Base-by-base conservation (phyloP, 2,113 vertebrate genomes). In the Halcyon senegalensis region DNA sequence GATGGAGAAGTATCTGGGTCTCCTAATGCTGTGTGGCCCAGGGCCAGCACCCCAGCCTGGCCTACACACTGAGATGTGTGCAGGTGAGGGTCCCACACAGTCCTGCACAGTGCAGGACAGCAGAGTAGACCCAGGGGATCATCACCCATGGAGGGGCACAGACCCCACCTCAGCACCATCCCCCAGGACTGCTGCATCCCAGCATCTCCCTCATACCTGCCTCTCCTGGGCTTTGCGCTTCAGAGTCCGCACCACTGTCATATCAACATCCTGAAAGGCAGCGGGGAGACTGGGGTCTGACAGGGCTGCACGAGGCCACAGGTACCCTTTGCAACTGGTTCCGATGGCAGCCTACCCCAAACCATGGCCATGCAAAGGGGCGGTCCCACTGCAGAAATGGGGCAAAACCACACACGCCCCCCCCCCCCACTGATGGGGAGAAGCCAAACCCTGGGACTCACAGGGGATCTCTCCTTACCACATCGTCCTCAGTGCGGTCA, bases 401-500 rank as follows among this genome's bases (percentile, higher is more conserved):
- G 48, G 28, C 27, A 82, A 60, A 90, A 51, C 16, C 7, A 11
- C 14, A 46, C 16, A 17, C 46, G 19, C 46, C 18, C 7, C 27
- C 51, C 27, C 37, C 5, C 10, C 7, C 66, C 7, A 1, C 20
- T 33, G n/a, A 10, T 64, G 23, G 35, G 39, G 10, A 56, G 46
- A 50, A 39, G 25, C 37, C 13, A 28, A 88, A 2, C 33, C 4
- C 16, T 17, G 5, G 64, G 43, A 37, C 19, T 41, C 0, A 1
- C 8, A 72, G 23, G 3, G 0, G 3, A n/a, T 70, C 9, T 1
- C 12, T 51, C 56, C 95, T 75, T 96, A 99, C 99, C 98, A 98
- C 50, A 0, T 99, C 98, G 1, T 99, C 99, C 3, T 99, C 98
- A 0, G 99, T 99, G 50, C 97, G 95, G 84, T 99, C 99, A 8